Conservation (phyloP, 1,140 invertebrate species). For the Hyposmocoma kahamanoa region DNA sequence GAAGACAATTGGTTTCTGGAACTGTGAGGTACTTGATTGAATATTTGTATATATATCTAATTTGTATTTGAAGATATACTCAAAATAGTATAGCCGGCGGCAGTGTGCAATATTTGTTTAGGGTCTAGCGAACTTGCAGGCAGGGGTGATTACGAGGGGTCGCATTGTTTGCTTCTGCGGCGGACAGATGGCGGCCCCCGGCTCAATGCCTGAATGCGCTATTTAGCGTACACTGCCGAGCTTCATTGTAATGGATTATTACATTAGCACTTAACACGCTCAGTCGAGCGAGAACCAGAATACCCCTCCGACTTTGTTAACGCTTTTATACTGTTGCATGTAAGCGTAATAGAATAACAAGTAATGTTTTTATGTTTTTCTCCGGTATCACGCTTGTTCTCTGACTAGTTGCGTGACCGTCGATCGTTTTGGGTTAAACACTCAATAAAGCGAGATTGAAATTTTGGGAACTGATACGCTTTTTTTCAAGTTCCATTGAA, state of each 20-base stretch:
- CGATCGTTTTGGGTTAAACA: slow-evolving; percentile 26
- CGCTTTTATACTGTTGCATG: slow-evolving; percentile 29
- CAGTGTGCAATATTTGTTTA: slow-evolving; percentile 59
- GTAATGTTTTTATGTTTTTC: slow-evolving; percentile 33
- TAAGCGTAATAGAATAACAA: slow-evolving; percentile 42
- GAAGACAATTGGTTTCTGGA: too few species aligned
- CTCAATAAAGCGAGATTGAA: slow-evolving; percentile 33
- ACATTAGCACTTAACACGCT: slow-evolving; percentile 70
- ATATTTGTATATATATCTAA: too few species aligned
- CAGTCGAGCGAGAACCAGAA: slow-evolving; percentile 54
- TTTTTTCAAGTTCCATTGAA: slow-evolving; percentile 16
- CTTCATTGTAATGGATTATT: slow-evolving; percentile 71
- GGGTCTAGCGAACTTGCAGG: slow-evolving; percentile 53
- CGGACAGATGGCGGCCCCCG: slow-evolving; percentile 57
- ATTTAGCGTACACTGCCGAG: slow-evolving; percentile 61
- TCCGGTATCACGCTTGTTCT: slow-evolving; percentile 24
- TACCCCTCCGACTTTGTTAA: slow-evolving; percentile 45
- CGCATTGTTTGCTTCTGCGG: slow-evolving; percentile 51
- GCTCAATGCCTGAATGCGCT: slow-evolving; percentile 61
- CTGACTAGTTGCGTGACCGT: slow-evolving; percentile 20
- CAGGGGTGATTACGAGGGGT: slow-evolving; percentile 61
- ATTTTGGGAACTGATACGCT: slow-evolving; percentile 5
- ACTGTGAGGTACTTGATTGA: too few species aligned
- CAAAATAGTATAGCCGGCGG: slow-evolving; percentile 27
- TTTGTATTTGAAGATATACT: too few species aligned